Conservation (phyloP, 1,140 invertebrate species). For the Laupala kohalensis region DNA sequence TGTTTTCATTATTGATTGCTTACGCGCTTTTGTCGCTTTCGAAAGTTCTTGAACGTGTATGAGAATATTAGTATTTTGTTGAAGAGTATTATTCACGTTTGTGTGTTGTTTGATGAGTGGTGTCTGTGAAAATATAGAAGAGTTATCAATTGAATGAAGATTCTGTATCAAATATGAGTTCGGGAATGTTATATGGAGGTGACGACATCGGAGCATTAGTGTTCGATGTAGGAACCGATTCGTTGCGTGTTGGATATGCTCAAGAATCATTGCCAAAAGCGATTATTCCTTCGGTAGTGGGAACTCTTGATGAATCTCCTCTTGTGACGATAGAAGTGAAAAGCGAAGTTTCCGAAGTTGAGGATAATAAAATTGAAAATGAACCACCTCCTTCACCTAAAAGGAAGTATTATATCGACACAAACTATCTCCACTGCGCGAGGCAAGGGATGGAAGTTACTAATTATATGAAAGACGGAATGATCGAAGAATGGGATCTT, state of each 20-base stretch:
- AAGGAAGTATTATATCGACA: slow-evolving; percentile 63
- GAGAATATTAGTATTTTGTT: too few relatives aligned
- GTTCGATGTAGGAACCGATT: slow-evolving; percentile 89
- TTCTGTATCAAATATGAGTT: slow-evolving; percentile 25
- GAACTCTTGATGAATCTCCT: slow-evolving; percentile 44
- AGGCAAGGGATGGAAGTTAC: slow-evolving; percentile 60
- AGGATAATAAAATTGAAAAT: slow-evolving; percentile 31
- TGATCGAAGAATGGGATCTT: slow-evolving; percentile 85
- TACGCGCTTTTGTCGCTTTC: too few relatives aligned
- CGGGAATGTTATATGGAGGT: slow-evolving; percentile 67
- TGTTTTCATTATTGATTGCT: too few relatives aligned
- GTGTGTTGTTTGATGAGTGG: too few relatives aligned
- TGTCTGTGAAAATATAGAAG: too few relatives aligned
- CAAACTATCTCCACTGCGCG: slow-evolving; percentile 73
- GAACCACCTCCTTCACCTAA: too few relatives aligned
- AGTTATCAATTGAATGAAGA: too few relatives aligned
- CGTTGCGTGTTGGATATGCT: slow-evolving; percentile 71
- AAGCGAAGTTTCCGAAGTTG: slow-evolving; percentile 44
- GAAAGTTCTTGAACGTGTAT: too few relatives aligned
- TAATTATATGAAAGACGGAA: slow-evolving; percentile 73
- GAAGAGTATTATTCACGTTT: too few relatives aligned
- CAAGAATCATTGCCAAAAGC: slow-evolving; percentile 80
- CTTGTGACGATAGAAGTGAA: slow-evolving; percentile 34
- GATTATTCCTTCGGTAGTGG: slow-evolving; percentile 66
- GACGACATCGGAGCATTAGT: slow-evolving; percentile 99